Base-by-base conservation (phyloP, 1,140 invertebrate species). In the Holotrichia oblita region DNA sequence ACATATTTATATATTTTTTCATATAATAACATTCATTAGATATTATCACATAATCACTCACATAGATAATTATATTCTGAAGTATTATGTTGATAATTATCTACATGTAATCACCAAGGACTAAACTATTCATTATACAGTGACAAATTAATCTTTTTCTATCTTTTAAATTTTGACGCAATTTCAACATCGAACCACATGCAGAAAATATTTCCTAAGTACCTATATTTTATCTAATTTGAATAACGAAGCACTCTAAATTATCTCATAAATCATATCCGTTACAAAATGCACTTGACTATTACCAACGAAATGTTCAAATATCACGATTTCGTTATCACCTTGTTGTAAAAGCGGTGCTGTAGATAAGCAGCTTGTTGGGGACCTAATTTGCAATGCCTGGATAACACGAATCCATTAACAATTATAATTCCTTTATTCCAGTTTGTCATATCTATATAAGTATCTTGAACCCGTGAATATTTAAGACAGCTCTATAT, bases 371-470 rank as follows among this genome's bases (percentile, higher is more conserved):
- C 84, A 3, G 89, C 89, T 79, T 87, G 83, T 81, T 90, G 89
- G 0, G 92, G 92, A 0, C 92, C 92, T 9, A 88, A 81, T 78
- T 83, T 85, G 17, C 83, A 83, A 84, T 92, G 92, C 69, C 92
- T 83, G 7, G 91, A 91, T 64, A 93, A 82, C 82, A 92, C 91
- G 81, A 91, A 90, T 4, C 90, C 91, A 86, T 93, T 93, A 0
- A 93, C 81, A 78, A 92, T 89, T 12, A 91, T 89, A 75, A 91
- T 85, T 9, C 92, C 92, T 85, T 89, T 89, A 22, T 81, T 84
- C 89, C 89, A 90, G 2, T 81, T 81, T 48, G 82, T 81, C 84
- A 89, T 86, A 82, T 89, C 87, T 6, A 89, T 81, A 55, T 81
- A 86, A 6, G 85, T 86, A 81, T 87, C 85, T 24, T 81, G 59